Evolutionary conservation across 2,888 invertebrate species (phyloP).

Genomic region (Laspeyria flexula): DNA sequence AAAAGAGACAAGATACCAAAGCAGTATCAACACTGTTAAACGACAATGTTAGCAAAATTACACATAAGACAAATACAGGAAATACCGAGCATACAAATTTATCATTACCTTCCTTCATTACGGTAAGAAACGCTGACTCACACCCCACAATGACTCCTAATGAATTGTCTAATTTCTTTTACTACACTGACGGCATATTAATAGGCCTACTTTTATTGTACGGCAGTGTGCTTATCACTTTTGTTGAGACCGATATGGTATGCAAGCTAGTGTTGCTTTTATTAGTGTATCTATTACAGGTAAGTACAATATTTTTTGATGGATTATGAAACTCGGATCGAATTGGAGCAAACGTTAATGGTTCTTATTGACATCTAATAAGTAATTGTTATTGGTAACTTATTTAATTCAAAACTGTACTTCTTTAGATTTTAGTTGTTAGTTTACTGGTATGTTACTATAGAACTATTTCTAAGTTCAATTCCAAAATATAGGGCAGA

Average conservation of each 20-base stretch:
- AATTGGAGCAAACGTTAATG: not conserved
- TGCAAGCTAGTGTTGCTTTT: slow-evolving; percentile 17
- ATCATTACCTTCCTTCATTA: slow-evolving; percentile 25
- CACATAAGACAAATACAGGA: slow-evolving; percentile 45
- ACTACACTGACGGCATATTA: slow-evolving; percentile 69
- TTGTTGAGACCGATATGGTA: slow-evolving; percentile 21
- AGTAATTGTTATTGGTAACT: too few species aligned
- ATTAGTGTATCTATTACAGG: not conserved
- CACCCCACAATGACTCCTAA: slow-evolving; percentile 76
- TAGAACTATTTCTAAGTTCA: too few species aligned
- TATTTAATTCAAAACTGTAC: too few species aligned
- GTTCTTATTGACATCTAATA: too few species aligned
- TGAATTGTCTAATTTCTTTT: slow-evolving; percentile 80
- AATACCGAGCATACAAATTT: slow-evolving; percentile 40
- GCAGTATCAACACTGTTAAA: not conserved
- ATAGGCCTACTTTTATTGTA: slow-evolving; percentile 46
- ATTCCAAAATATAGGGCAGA: too few species aligned
- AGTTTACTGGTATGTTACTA: too few species aligned
- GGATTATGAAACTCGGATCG: not conserved
- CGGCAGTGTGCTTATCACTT: slow-evolving; percentile 14
- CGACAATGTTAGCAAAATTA: slow-evolving; percentile 21
- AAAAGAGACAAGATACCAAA: too few species aligned
- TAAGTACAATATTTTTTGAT: not conserved
- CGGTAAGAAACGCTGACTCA: slow-evolving; percentile 66
- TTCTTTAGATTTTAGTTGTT: too few species aligned